These are phyloP conservation scores for Ophiodon elongatus DNA, from an alignment of 2,113 vertebrate genomes.

Conservation along the genomic window DNA sequence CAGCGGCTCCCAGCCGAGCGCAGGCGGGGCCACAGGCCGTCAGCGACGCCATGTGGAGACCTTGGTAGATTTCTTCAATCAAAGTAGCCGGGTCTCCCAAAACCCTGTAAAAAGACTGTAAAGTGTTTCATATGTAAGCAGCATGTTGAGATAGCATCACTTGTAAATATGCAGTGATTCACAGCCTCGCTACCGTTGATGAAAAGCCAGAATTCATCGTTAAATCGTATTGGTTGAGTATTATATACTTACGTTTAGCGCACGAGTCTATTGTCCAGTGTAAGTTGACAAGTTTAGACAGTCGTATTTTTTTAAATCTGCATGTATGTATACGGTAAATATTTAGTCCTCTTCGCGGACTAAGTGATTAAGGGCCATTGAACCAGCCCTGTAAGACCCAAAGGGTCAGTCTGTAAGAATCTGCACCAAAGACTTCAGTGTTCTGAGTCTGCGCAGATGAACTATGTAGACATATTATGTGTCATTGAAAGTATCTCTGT, in stretches of 20 bases:
- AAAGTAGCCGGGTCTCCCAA: background rate
- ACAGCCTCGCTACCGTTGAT: conserved; percentile 44
- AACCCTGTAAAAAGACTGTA: conserved; percentile 3
- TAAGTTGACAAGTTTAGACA: conserved; percentile 75
- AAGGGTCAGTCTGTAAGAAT: conserved; percentile 82
- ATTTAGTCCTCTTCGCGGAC: conserved; percentile 82
- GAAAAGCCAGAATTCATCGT: conserved; percentile 63
- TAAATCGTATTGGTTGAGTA: conserved; percentile 73
- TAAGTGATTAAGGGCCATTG: conserved; percentile 80
- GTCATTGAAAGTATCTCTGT: conserved; percentile 77
- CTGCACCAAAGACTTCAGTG: conserved; percentile 75
- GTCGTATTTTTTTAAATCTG: conserved; percentile 80
- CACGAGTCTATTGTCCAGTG: conserved; percentile 76
- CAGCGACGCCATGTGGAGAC: conserved; percentile 77
- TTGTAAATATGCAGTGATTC: conserved; percentile 58
- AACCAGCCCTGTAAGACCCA: conserved; percentile 87
- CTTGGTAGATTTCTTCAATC: conserved; percentile 84
- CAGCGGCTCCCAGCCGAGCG: background rate
- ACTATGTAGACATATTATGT: conserved; percentile 76
- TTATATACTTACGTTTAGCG: conserved; percentile 80
- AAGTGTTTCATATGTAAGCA: background rate
- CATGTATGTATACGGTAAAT: conserved; percentile 81
- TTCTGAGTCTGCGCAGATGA: conserved; percentile 78
- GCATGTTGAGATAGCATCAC: conserved; percentile 18
- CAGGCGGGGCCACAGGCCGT: conserved; percentile 36